A percentile compares a stretch with the other conserved stretches of the same genome.
Conservation (phyloP, 2,113 vertebrate genomes). For the Jaculus jaculus region DNA sequence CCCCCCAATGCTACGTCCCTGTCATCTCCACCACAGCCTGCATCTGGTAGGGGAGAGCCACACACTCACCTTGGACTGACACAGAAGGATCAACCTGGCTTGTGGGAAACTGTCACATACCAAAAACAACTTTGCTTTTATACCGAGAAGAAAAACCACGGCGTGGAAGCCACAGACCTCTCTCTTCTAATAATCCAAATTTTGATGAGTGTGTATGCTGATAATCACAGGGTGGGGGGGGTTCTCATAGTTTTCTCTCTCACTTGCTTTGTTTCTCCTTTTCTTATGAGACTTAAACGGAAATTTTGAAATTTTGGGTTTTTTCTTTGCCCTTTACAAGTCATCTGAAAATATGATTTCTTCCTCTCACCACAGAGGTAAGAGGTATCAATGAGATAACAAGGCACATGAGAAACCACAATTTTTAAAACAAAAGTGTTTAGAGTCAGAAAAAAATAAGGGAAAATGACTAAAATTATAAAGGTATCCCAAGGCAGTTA, state of each 20-base stretch:
- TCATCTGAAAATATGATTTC: conserved; percentile 81
- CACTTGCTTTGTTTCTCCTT: conserved; percentile 63
- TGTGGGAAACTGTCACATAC: conserved; percentile 79
- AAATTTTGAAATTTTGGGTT: conserved; percentile 82
- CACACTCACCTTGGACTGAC: conserved; percentile 77
- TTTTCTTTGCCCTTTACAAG: conserved; percentile 82
- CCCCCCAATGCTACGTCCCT: conserved; percentile 36
- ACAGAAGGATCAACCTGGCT: conserved; percentile 76
- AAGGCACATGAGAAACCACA: conserved; percentile 74
- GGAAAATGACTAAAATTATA: conserved; percentile 64
- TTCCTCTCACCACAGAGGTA: conserved; percentile 78
- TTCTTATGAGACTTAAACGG: conserved; percentile 81
- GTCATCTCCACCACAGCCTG: not conserved
- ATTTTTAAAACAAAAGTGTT: conserved; percentile 71
- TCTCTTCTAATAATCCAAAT: conserved; percentile 81
- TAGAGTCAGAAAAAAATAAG: conserved; percentile 67
- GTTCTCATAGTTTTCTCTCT: conserved; percentile 60
- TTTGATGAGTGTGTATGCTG: conserved; percentile 76
- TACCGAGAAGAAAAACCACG: conserved; percentile 82
- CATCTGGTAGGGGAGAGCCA: conserved; percentile 35
- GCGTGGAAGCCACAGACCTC: conserved; percentile 79
- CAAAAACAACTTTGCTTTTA: conserved; percentile 83
- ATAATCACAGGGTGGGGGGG: conserved; percentile 75
- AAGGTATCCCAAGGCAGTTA: conserved; percentile 27
- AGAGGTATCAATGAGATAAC: conserved; percentile 81